Percentiles rank a stretch among this genome's conserved stretches.
These are phyloP conservation scores for Drosophila subobscura DNA, from an alignment of 1,140 invertebrate genomes.

Conservation along the genomic window DNA sequence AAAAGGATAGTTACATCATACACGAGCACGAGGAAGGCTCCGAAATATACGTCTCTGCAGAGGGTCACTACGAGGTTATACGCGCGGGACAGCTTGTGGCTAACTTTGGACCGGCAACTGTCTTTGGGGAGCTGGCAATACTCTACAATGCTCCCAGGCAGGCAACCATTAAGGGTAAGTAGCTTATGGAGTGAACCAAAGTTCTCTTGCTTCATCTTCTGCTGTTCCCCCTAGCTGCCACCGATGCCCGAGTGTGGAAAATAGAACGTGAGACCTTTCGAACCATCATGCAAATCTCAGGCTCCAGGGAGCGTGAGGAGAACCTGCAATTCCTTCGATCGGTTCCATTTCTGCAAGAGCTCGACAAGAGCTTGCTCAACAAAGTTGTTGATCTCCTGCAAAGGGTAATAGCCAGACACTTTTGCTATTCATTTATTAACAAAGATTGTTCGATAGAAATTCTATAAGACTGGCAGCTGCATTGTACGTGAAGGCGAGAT, in stretches of 20 bases:
- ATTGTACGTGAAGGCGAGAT: slow-evolving; percentile 96
- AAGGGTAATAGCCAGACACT: slow-evolving; percentile 85
- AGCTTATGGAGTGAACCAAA: not conserved
- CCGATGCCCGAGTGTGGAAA: slow-evolving; percentile 93
- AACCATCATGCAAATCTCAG: slow-evolving; percentile 93
- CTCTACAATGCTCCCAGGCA: slow-evolving; percentile 96
- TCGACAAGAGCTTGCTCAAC: slow-evolving; percentile 91
- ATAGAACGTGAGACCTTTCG: slow-evolving; percentile 94
- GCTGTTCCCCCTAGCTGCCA: slow-evolving; percentile 86
- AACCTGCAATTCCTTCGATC: slow-evolving; percentile 93
- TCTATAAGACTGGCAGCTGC: slow-evolving; percentile 91
- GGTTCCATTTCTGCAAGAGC: slow-evolving; percentile 92
- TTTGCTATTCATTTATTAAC: slow-evolving; percentile 36
- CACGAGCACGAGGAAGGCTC: slow-evolving; percentile 93
- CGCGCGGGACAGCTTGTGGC: slow-evolving; percentile 91
- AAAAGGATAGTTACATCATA: slow-evolving; percentile 91
- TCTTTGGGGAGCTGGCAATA: slow-evolving; percentile 97
- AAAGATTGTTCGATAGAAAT: slow-evolving; percentile 58
- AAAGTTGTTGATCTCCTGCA: slow-evolving; percentile 96
- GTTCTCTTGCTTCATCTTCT: not conserved
- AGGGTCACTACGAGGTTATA: slow-evolving; percentile 94
- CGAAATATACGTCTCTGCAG: slow-evolving; percentile 91
- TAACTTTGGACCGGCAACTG: slow-evolving; percentile 92
- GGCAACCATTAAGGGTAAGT: slow-evolving; percentile 91
- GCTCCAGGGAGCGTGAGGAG: slow-evolving; percentile 91